These are phyloP conservation scores for Cryptoblepharus egeriae DNA, from an alignment of 2,797 vertebrate genomes.

Conservation along the genomic window DNA sequence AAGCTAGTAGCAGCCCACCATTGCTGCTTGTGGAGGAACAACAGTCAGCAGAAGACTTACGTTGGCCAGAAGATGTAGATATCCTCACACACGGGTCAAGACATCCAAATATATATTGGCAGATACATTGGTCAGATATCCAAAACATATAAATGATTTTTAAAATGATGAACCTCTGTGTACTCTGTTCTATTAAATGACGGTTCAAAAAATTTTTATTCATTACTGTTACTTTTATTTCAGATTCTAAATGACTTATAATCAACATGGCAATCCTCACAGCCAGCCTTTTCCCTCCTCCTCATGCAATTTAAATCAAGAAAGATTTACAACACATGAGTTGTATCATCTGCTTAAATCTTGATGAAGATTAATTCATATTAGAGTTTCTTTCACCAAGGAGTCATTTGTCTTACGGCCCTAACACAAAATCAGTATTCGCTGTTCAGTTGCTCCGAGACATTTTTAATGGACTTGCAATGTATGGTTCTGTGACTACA, in stretches of 20 bases:
- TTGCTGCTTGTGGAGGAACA: no score
- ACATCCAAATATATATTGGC: no score
- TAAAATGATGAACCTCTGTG: constrained; percentile 28
- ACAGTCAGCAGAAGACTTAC: no score
- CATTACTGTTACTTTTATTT: constrained; percentile 27
- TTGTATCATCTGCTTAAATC: constrained; percentile 39
- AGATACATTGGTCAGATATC: no score
- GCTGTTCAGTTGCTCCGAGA: constrained; percentile 44
- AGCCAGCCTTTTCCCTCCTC: constrained; percentile 17
- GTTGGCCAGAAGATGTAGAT: no score
- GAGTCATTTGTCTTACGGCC: constrained; percentile 49
- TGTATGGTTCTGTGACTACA: constrained; percentile 29
- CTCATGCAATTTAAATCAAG: constrained; percentile 67
- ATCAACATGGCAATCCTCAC: constrained; percentile 34
- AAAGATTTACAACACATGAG: constrained; percentile 57
- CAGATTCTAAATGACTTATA: constrained; percentile 50
- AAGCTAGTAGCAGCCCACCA: no score
- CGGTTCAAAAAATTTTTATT: neutral
- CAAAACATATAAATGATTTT: neutral
- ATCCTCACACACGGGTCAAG: no score
- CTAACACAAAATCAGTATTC: constrained; percentile 46
- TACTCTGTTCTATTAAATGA: constrained; percentile 38
- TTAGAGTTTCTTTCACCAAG: constrained; percentile 59
- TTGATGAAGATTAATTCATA: constrained; percentile 68
- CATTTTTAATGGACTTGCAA: constrained; percentile 56